These are phyloP conservation scores for Zaprionus taronus DNA, from an alignment of 1,140 invertebrate species.

Conservation along the genomic window DNA sequence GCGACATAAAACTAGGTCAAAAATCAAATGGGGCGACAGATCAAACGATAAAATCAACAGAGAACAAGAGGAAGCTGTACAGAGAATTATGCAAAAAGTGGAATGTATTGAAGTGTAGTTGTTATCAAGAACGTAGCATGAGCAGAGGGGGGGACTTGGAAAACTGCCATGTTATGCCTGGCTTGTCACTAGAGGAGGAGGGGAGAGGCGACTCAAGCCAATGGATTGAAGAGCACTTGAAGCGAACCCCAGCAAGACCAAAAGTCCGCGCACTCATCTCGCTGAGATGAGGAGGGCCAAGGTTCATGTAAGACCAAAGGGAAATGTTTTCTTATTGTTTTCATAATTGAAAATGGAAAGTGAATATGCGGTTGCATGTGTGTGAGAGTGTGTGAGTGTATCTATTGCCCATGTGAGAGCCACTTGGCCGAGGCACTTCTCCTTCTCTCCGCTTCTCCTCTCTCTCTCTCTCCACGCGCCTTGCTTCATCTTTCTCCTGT, in stretches of 20 bases:
- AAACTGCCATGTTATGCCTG: conserved; percentile 22
- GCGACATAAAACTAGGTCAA: conserved; percentile 53
- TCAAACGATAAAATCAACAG: conserved; percentile 52
- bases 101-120: conserved; percentile 7
- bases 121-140: not conserved
- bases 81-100: conserved; percentile 11
- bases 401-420: conserved; percentile 36
- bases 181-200: not conserved
- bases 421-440: conserved; percentile 13
- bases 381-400: conserved; percentile 18
- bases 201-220: conserved; percentile 14
- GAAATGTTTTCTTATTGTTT: conserved; percentile 59
- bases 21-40: conserved; percentile 52
- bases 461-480: not conserved
- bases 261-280: conserved; percentile 15
- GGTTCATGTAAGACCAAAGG: conserved; percentile 34
- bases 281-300: conserved; percentile 8
- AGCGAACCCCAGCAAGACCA: conserved; percentile 24
- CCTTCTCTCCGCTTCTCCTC: not conserved
- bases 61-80: conserved; percentile 9
- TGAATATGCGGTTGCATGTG: conserved; percentile 37
- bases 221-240: conserved; percentile 67
- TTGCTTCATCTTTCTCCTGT: not conserved
- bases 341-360: conserved; percentile 77
- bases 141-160: conserved; percentile 12